phyloP scores from a whole-genome alignment of 30 jellyfish, hydroid and myxozoan genomes.

The Pelagia noctiluca region DNA sequence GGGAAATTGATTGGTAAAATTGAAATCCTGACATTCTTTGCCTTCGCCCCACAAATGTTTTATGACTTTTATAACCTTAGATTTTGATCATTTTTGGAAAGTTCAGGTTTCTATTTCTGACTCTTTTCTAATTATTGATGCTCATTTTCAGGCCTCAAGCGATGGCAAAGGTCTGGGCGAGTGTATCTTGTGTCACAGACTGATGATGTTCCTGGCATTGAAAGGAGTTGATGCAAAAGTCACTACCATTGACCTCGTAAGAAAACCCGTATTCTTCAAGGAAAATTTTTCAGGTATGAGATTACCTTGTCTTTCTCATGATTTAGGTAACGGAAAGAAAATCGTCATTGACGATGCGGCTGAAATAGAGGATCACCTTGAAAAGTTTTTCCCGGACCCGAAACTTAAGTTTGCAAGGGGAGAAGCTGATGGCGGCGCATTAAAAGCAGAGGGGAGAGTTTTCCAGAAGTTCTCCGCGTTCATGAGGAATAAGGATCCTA shows the following conservation, averaged over 20 bases:
- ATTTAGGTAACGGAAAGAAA: conserved; percentile 65
- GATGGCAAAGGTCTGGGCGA: conserved; percentile 99
- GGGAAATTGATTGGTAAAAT: too few species aligned
- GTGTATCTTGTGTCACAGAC: conserved; percentile 95
- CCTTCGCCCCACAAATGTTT: too few species aligned
- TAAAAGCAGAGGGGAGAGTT: conserved; percentile 86
- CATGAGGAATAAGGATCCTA: conserved; percentile 86
- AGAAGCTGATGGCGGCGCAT: conserved; percentile 88
- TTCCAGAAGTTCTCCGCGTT: conserved; percentile 96
- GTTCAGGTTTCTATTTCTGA: too few species aligned
- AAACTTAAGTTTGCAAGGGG: conserved; percentile 61
- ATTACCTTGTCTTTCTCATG: conserved; percentile 92
- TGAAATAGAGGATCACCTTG: conserved; percentile 93
- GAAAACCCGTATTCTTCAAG: conserved; percentile 92
- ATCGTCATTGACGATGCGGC: conserved; percentile 87
- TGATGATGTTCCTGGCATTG: conserved; percentile 96
- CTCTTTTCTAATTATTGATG: too few species aligned
- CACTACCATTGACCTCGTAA: conserved; percentile 92
- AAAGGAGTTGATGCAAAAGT: conserved; percentile 98
- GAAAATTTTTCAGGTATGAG: conserved; percentile 95
- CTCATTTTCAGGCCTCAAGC: conserved; percentile 89
- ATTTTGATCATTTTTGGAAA: too few species aligned
- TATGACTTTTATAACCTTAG: too few species aligned
- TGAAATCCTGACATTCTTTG: too few species aligned
- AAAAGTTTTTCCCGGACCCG: conserved; percentile 91